Percentiles rank a stretch among this genome's conserved stretches.
Evolutionary conservation across 1,140 invertebrate species (phyloP).

Genomic region (Bilobella aurantiaca): DNA sequence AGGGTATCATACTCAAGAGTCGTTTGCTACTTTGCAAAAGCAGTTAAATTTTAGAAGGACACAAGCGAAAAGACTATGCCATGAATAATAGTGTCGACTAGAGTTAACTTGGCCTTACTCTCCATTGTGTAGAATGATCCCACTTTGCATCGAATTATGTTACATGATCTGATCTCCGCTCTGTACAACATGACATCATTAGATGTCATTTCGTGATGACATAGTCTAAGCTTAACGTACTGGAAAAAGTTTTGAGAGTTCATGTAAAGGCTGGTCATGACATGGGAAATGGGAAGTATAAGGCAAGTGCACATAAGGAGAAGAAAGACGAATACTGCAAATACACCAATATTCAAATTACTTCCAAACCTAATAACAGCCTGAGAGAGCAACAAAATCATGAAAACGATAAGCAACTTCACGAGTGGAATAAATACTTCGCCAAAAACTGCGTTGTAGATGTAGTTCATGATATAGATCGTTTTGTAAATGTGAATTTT

Average conservation of each 20-base stretch:
- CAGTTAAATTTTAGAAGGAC: not conserved
- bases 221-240: not conserved
- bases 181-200: not conserved
- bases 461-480: not conserved
- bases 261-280: not conserved
- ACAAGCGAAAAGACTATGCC: not conserved
- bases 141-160: not conserved
- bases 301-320: not conserved
- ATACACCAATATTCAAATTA: not conserved
- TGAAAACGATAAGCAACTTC: not conserved
- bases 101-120: not conserved
- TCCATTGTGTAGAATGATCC: conserved; percentile 2
- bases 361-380: not conserved
- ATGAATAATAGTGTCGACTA: not conserved
- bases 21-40: not conserved
- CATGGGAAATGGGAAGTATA: not conserved
- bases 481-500: not conserved
- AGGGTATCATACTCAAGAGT: too few species aligned
- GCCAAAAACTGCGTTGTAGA: not conserved
- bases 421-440: not conserved
- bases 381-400: not conserved
- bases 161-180: not conserved
- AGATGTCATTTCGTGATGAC: not conserved
- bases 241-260: not conserved
- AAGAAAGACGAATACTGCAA: not conserved